Conservation (phyloP, 2,888 invertebrate species). For the Acronicta alni region DNA sequence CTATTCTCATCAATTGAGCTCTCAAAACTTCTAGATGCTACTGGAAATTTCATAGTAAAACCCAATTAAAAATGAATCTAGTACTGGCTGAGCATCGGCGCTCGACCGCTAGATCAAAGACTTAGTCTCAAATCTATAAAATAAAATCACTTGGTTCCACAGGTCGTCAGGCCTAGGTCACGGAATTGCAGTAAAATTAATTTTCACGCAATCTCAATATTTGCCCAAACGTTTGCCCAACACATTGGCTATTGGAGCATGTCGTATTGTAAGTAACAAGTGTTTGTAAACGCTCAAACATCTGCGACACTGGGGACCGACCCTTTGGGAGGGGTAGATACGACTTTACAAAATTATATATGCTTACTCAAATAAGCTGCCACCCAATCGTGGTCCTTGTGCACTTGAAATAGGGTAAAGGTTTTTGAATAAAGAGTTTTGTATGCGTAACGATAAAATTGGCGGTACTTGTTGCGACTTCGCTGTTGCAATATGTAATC, state of each 20-base stretch:
- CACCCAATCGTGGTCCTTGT: constrained; percentile 31
- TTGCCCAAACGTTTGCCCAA: constrained; percentile 28
- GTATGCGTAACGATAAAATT: constrained; percentile 25
- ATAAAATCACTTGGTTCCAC: too few relatives aligned
- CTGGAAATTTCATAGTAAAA: too few relatives aligned
- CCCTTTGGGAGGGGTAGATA: constrained; percentile 60
- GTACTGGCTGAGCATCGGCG: too few relatives aligned
- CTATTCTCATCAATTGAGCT: too few relatives aligned
- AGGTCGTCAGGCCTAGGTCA: neutral
- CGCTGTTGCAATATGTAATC: constrained; percentile 51
- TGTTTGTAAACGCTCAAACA: constrained; percentile 68
- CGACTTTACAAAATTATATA: constrained; percentile 36
- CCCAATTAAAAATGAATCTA: too few relatives aligned
- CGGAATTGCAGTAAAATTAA: neutral
- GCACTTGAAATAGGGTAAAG: neutral
- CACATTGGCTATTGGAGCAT: constrained; percentile 42
- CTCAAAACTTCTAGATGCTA: too few relatives aligned
- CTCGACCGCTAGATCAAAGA: too few relatives aligned
- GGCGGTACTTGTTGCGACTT: constrained; percentile 54
- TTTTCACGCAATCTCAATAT: constrained; percentile 13
- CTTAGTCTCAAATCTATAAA: too few relatives aligned
- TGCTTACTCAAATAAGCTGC: neutral
- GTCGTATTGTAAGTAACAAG: constrained; percentile 67
- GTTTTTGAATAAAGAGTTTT: constrained; percentile 3
- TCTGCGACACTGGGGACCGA: constrained; percentile 67